Percentiles rank a stretch among this genome's conserved stretches.
phyloP scores from a whole-genome alignment of 2,113 vertebrate genomes.

The Carassius gibelio region DNA sequence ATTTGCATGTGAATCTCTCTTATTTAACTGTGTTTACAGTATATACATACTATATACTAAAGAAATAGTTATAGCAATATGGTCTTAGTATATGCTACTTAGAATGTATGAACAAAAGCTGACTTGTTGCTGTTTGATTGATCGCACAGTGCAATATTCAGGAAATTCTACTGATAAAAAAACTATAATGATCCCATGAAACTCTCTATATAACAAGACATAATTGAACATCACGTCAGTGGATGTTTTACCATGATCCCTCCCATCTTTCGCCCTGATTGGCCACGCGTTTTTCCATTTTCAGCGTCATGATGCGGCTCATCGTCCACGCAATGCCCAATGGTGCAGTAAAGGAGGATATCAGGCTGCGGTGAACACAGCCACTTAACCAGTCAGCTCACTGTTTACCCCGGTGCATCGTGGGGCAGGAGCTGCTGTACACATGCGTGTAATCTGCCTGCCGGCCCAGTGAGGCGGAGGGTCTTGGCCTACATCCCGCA shows the following conservation, averaged over 20 bases:
- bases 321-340: constrained; percentile 68
- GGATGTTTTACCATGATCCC: constrained; percentile 39
- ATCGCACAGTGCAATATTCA: neutral
- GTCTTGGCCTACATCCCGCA: constrained; percentile 49
- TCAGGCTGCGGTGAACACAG: constrained; percentile 72
- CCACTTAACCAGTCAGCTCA: constrained; percentile 73
- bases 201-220: constrained; percentile 18
- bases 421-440: constrained; percentile 29
- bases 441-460: constrained; percentile 31
- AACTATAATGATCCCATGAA: neutral
- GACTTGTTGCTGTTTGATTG: neutral
- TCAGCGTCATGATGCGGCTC: constrained; percentile 55
- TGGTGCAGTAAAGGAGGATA: constrained; percentile 78
- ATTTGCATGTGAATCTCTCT: neutral
- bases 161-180: neutral
- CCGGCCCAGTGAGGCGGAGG: constrained; percentile 24
- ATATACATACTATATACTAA: neutral
- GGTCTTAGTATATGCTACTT: neutral
- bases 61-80: neutral
- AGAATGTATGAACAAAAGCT: neutral
- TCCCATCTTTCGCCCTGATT: constrained; percentile 25
- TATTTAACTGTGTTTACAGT: neutral
- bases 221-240: constrained; percentile 48
- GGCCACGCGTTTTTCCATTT: constrained; percentile 52
- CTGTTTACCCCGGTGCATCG: constrained; percentile 46